phyloP scores from a whole-genome alignment of 2,113 vertebrate genomes.

The Anas platyrhynchos region DNA sequence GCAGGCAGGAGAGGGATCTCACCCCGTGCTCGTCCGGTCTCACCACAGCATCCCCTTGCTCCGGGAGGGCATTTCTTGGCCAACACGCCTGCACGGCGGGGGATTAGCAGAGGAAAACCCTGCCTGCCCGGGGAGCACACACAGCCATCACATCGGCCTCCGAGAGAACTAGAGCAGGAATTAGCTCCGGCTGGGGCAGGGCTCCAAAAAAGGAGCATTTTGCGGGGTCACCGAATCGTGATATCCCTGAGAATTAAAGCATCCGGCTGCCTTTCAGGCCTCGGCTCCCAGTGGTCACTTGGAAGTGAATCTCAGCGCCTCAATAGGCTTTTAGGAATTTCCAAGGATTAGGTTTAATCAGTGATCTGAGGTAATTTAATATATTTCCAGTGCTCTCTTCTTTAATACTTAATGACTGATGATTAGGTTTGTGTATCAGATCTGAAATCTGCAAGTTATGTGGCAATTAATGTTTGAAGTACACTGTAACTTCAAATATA shows the following conservation, averaged over 20 bases:
- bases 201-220: not conserved
- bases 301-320: not conserved
- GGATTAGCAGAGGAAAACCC: not conserved
- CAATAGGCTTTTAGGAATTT: not conserved
- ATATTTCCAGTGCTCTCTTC: slow-evolving; percentile 64
- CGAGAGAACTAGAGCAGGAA: not conserved
- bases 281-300: not conserved
- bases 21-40: slow-evolving; percentile 14
- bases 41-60: slow-evolving; percentile 52
- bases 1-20: slow-evolving; percentile 29
- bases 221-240: not conserved
- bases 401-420: slow-evolving; percentile 63
- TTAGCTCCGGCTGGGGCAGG: not conserved
- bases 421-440: slow-evolving; percentile 65
- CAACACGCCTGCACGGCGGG: not conserved
- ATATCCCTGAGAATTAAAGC: not conserved
- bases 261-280: not conserved
- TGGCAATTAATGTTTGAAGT: slow-evolving; percentile 65
- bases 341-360: slow-evolving; percentile 39
- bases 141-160: not conserved
- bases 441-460: slow-evolving; percentile 56
- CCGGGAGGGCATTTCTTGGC: slow-evolving; percentile 18
- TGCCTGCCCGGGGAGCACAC: not conserved
- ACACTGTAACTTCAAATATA: slow-evolving; percentile 52
- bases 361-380: slow-evolving; percentile 58